Evolutionary conservation across 2,888 invertebrate species (phyloP), one percentile per base, ranked within the genome.

Genomic region (Rhamnusium bicolor): DNA sequence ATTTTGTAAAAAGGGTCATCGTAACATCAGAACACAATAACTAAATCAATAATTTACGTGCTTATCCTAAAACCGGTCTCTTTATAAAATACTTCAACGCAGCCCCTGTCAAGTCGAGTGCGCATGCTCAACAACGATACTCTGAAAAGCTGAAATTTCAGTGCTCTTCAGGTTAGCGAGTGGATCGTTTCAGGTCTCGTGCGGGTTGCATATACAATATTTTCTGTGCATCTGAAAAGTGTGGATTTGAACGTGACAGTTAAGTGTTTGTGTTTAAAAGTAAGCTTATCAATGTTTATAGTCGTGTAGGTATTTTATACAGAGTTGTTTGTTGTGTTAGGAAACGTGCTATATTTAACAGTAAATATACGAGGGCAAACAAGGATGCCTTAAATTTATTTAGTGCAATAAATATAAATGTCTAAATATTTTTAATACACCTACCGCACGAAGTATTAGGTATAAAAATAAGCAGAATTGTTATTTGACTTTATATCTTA

Each of bases 31-130:
- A 69, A 74, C 72, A 79, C 80, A 81, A 83, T 81, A 81, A 82
- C 79, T 74, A 77, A 83, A 83, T 83, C 83, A 83, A 83, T 83
- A 83, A 80, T 83, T 79, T 73, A 81, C 78, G 76, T 78, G 80
- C 80, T 78, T 77, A 79, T 77, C 77, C 79, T 73, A 75, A 76
- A 75, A 71, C 73, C 71, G 71, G 76, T 76, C 75, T 72, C 70
- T 72, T 73, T 71, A 69, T 54, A 74, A 75, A 79, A 80, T 74
- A 76, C 75, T 75, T 73, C 71, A 74, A 78, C 76, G 75, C 72
- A 73, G 63, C 61, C 61, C 47, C 19, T 46, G 18, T 61, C 46
- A 18, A 46, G 7, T 21, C n/a, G 51, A 51, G 49, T 29, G 79
- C 79, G 79, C 79, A 79, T 75, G 79, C 71, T 14, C 66, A 7